Percentiles rank a stretch among this genome's conserved stretches.
phyloP scores from a whole-genome alignment of 2,888 invertebrate species.

The Epistrophe grossulariae region DNA sequence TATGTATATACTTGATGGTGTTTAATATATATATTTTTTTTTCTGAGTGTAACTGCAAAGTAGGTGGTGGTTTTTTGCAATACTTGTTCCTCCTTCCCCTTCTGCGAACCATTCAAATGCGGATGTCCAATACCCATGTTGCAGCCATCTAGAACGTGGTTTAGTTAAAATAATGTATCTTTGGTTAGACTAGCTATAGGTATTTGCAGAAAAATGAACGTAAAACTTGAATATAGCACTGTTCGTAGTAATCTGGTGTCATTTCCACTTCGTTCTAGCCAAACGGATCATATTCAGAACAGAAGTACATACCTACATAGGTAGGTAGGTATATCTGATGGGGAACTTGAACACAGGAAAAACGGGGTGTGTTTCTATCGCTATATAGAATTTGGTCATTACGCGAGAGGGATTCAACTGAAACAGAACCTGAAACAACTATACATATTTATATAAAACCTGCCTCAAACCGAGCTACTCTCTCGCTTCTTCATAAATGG shows the following conservation, averaged over 20 bases:
- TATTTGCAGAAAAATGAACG: slow-evolving; percentile 24
- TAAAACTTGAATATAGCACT: slow-evolving; percentile 11
- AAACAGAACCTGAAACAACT: slow-evolving; percentile 63
- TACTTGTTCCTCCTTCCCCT: background rate
- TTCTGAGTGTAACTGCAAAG: slow-evolving; percentile 19
- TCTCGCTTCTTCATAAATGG: background rate
- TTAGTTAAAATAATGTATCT: slow-evolving; percentile 13
- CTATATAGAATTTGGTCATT: background rate
- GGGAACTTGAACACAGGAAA: background rate
- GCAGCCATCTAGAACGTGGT: slow-evolving; percentile 43
- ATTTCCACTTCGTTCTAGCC: slow-evolving; percentile 46
- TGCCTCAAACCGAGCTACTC: slow-evolving; percentile 16
- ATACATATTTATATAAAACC: background rate
- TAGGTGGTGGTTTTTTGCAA: slow-evolving; percentile 13
- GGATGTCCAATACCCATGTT: slow-evolving; percentile 32
- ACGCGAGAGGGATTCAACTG: slow-evolving; percentile 45
- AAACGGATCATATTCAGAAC: slow-evolving; percentile 24
- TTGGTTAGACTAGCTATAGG: slow-evolving; percentile 14
- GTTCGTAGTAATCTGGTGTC: slow-evolving; percentile 57
- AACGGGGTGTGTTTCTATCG: slow-evolving; percentile 28
- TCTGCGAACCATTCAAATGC: slow-evolving; percentile 10
- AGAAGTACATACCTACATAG: too few relatives aligned
- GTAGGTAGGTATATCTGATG: background rate
- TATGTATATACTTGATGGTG: slow-evolving; percentile 17
- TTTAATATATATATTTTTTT: slow-evolving; percentile 23